phyloP scores from a whole-genome alignment of 37 sponge, comb jelly and placozoan species.

The Beroe forskalii region DNA sequence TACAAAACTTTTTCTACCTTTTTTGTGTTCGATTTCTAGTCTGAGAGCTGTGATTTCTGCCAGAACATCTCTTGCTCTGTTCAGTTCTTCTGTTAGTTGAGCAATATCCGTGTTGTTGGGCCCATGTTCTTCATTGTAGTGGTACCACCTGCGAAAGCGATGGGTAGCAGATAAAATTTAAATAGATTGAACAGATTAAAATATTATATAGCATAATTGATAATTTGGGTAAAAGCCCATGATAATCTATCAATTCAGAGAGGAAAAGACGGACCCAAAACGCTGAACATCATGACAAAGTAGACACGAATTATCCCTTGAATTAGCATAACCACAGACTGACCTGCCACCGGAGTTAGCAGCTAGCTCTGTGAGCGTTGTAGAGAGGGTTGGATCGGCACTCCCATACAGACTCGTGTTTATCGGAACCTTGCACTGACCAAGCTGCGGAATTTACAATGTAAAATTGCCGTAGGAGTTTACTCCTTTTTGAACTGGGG shows the following conservation, averaged over 20 bases:
- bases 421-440: background rate
- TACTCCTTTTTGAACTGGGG: background rate
- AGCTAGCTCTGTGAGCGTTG: background rate
- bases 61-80: conserved; percentile 19
- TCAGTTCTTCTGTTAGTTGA: background rate
- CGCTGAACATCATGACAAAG: too few species aligned
- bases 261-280: too few species aligned
- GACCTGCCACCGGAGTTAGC: conserved; percentile 58
- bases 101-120: background rate
- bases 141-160: background rate
- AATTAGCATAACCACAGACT: too few species aligned
- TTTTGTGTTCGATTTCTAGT: conserved; percentile 16
- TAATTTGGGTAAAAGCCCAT: too few species aligned
- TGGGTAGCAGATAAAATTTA: background rate
- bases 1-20: too few species aligned
- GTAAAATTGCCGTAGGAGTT: too few species aligned
- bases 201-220: too few species aligned
- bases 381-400: background rate
- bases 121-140: background rate
- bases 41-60: conserved; percentile 40
- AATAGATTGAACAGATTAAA: too few species aligned
- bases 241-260: too few species aligned
- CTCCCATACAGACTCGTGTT: conserved; percentile 19
- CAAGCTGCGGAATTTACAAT: background rate
- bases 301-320: too few species aligned